Evolutionary conservation across 2,113 vertebrate species (phyloP).

Genomic region (Gracilinanus agilis): DNA sequence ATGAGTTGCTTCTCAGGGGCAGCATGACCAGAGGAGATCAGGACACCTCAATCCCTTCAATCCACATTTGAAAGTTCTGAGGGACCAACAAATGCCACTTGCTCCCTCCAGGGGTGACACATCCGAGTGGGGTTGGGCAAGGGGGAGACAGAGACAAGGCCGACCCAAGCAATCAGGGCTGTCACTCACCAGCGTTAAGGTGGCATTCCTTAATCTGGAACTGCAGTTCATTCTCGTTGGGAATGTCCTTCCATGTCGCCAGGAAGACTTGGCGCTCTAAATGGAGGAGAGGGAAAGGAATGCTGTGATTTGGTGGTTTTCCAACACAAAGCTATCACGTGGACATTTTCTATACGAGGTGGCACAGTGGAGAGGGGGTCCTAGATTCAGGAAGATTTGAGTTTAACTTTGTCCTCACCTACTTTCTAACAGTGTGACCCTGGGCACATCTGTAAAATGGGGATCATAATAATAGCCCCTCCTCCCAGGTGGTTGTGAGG

Average conservation of each 20-base stretch:
- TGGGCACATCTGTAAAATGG: not conserved
- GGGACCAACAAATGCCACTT: not conserved
- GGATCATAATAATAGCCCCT: not conserved
- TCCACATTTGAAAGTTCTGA: not conserved
- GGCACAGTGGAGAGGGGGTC: not conserved
- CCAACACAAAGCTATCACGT: not conserved
- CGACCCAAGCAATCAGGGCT: conserved; percentile 39
- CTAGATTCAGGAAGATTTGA: not conserved
- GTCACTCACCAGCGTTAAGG: conserved; percentile 94
- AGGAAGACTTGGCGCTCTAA: conserved; percentile 98
- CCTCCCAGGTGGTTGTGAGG: not conserved
- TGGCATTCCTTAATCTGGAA: conserved; percentile 99
- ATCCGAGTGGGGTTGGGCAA: too few species aligned
- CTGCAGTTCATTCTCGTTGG: conserved; percentile 98
- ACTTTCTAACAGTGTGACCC: not conserved
- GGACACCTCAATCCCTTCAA: not conserved
- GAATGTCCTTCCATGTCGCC: conserved; percentile 99
- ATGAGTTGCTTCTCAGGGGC: not conserved
- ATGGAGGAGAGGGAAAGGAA: conserved; percentile 32
- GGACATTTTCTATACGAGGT: not conserved
- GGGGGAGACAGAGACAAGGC: not conserved
- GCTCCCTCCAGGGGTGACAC: too few species aligned
- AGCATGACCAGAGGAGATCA: too few species aligned
- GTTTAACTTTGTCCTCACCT: not conserved
- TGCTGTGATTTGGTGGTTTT: not conserved